Base-by-base conservation (phyloP, 2,797 vertebrate genomes). In the Aplochiton taeniatus region DNA sequence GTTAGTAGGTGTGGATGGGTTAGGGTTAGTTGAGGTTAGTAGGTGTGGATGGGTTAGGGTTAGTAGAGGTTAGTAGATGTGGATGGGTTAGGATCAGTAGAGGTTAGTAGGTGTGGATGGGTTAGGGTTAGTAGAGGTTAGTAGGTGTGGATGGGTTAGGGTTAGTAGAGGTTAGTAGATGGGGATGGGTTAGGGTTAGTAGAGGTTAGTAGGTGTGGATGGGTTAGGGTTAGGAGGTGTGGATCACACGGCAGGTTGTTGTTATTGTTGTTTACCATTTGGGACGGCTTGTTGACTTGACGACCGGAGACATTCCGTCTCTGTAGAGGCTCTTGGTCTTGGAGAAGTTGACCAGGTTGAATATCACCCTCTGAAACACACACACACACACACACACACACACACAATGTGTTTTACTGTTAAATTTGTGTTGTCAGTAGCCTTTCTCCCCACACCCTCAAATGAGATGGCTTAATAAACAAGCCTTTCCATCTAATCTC, bases 241-340 rank as follows among this genome's bases (percentile, higher is more conserved):
- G n/a, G n/a, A 78, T 31, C 56, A 54, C 44, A 65, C 46, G 44
- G 9, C 19, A 1, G 69, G 48, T 47, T 58, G 18, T 45, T 73
- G 66, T 46, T 6, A 7, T 41, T 65, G 31, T 43, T 41, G 79
- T 87, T 77, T 85, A 98, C 97, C 97, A 98, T 90, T 96, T 98
- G 11, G 96, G 94, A 70, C 96, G 89, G 88, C 96, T 98, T 68
- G 95, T 97, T 19, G 97, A 98, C 89, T 98, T 98, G 81, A 99
- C 96, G 77, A 98, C 93, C 10, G 96, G 97, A 64, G 96, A 93
- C 97, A 99, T 99, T 56, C 96, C 96, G 83, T 99, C 96, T 91
- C 97, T 92, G 51, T 99, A 98, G 70, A 98, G 93, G 80, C 97
- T 98, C 89, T 98, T 99, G 68, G 96, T 99, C 91, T 98, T 99